phyloP scores from a whole-genome alignment of 2,888 invertebrate genomes.

The Clunio marinus region DNA sequence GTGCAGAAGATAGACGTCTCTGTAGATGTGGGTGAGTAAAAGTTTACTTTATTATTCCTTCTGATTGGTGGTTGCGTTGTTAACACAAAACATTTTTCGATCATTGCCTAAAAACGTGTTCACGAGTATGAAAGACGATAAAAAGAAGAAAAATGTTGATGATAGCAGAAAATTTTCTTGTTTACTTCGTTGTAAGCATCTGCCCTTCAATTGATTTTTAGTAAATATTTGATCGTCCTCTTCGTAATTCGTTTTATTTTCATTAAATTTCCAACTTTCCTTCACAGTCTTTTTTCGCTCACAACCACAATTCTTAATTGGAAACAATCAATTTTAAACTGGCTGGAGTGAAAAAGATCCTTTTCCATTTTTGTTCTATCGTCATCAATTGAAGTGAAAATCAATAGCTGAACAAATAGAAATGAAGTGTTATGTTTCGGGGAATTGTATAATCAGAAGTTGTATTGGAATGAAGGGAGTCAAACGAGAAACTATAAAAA shows the following conservation, averaged over 20 bases:
- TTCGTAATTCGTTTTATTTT: constrained; percentile 11
- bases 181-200: not conserved
- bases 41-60: not conserved
- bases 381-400: constrained; percentile 23
- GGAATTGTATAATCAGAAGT: not conserved
- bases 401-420: constrained; percentile 34
- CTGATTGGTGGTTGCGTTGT: constrained; percentile 14
- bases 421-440: not conserved
- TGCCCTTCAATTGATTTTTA: not conserved
- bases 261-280: constrained; percentile 28
- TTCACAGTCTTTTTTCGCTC: not conserved
- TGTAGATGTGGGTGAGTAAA: not conserved
- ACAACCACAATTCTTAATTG: constrained; percentile 36
- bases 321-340: constrained; percentile 35
- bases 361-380: not conserved
- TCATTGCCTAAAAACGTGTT: constrained; percentile 21
- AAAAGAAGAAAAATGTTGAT: not conserved
- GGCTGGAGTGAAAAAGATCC: not conserved
- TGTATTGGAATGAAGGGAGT: not conserved
- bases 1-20: too few relatives aligned
- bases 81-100: constrained; percentile 7
- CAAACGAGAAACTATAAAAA: not conserved
- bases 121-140: not conserved
- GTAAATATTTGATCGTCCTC: constrained; percentile 35
- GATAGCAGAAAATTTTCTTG: constrained; percentile 16